Conservation (phyloP, 2,888 invertebrate genomes). For the Oscheius sp. region DNA sequence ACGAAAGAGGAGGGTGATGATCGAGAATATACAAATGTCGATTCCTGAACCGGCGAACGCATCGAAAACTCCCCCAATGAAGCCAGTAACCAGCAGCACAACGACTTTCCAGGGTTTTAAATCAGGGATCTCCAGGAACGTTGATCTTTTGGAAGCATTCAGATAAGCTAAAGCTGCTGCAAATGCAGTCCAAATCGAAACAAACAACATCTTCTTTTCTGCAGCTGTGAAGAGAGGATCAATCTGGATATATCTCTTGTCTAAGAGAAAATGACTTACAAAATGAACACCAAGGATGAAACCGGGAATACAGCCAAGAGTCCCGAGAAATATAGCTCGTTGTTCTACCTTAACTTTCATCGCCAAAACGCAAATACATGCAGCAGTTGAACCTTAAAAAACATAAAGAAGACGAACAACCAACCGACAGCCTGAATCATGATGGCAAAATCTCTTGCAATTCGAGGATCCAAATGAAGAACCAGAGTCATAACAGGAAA, state of each 20-base stretch:
- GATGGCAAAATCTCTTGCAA: slow-evolving; percentile 62
- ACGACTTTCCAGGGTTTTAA: slow-evolving; percentile 62
- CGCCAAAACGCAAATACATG: slow-evolving; percentile 66
- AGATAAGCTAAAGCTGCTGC: slow-evolving; percentile 69
- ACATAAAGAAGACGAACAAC: not conserved
- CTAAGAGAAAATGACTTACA: slow-evolving; percentile 24
- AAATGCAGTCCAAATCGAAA: slow-evolving; percentile 70
- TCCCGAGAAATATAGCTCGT: slow-evolving; percentile 60
- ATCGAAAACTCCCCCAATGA: slow-evolving; percentile 69
- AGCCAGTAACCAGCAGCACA: slow-evolving; percentile 64
- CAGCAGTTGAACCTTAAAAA: slow-evolving; percentile 67
- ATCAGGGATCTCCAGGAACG: slow-evolving; percentile 56
- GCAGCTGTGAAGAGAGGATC: slow-evolving; percentile 63
- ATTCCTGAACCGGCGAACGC: slow-evolving; percentile 70
- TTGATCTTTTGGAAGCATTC: slow-evolving; percentile 61
- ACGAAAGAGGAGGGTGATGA: slow-evolving; percentile 64
- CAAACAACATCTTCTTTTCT: slow-evolving; percentile 71
- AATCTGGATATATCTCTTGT: slow-evolving; percentile 34
- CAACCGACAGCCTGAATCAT: slow-evolving; percentile 63
- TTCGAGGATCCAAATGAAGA: slow-evolving; percentile 57
- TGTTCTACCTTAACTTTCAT: slow-evolving; percentile 66
- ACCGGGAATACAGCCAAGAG: slow-evolving; percentile 66
- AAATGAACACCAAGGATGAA: slow-evolving; percentile 65
- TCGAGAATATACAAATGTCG: slow-evolving; percentile 69
- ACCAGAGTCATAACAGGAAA: slow-evolving; percentile 68